phyloP scores from a whole-genome alignment of 1,140 invertebrate genomes.

The Andricus grossulariae region DNA sequence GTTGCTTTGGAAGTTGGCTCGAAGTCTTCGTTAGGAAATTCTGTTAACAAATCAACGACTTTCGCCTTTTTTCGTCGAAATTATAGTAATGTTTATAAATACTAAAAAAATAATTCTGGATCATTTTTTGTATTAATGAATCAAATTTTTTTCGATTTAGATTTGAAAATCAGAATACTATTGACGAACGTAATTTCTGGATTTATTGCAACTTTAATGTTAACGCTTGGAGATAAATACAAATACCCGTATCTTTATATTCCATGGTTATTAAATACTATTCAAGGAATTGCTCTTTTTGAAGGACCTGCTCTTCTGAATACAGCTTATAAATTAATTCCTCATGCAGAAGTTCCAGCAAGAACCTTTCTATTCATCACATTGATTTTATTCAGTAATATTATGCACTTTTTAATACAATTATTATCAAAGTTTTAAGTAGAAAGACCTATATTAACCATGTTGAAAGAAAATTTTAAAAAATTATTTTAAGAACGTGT shows the following conservation, averaged over 20 bases:
- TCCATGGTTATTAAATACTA: slow-evolving; percentile 61
- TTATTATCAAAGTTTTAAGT: slow-evolving; percentile 4
- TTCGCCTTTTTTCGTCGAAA: slow-evolving; percentile 58
- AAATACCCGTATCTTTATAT: slow-evolving; percentile 59
- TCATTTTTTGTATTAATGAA: neutral
- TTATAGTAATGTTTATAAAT: slow-evolving; percentile 52
- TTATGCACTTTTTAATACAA: slow-evolving; percentile 11
- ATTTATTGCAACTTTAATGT: slow-evolving; percentile 57
- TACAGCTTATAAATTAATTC: slow-evolving; percentile 48
- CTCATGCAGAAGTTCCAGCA: slow-evolving; percentile 47
- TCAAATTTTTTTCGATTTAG: slow-evolving; percentile 43
- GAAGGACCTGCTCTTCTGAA: slow-evolving; percentile 55
- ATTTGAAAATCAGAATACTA: slow-evolving; percentile 54
- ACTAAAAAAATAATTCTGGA: slow-evolving; percentile 2
- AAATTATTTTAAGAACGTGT: too few relatives aligned
- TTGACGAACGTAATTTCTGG: slow-evolving; percentile 53
- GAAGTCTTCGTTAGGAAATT: slow-evolving; percentile 46
- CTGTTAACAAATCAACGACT: slow-evolving; percentile 49
- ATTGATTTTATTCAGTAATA: slow-evolving; percentile 57
- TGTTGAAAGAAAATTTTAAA: neutral
- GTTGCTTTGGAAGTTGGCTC: slow-evolving; percentile 53
- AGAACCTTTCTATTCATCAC: slow-evolving; percentile 52
- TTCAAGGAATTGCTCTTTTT: slow-evolving; percentile 53
- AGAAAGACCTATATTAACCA: neutral
- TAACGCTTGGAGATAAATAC: slow-evolving; percentile 52